Base-by-base conservation (phyloP, 2,113 vertebrate genomes). In the Grammomys dolichurus region DNA sequence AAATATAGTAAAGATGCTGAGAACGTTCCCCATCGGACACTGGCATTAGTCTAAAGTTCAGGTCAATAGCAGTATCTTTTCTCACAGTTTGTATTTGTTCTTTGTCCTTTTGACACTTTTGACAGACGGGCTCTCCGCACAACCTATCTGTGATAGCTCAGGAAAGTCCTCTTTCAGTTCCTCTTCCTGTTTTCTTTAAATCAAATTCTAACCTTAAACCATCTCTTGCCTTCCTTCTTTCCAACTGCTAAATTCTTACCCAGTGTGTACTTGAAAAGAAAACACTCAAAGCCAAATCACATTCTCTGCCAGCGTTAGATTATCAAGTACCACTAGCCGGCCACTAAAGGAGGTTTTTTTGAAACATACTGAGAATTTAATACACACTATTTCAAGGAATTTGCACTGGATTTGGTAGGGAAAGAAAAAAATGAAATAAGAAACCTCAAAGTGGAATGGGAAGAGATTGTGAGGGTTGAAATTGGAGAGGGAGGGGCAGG, bases 301-400 rank as follows among this genome's bases (percentile, higher is more conserved):
- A 14, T 69, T 94, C 36, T 87, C n/a, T 90, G 26, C 56, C 46
- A 72, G 28, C 72, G 31, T 13, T 48, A 13, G 14, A 72, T 51
- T 65, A 7, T 48, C 75, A 51, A 85, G 54, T 86, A 72, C 24
- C 86, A 33, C 19, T 73, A 10, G n/a, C 65, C 43, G 78, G 17
- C 43, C 12, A 14, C 19, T 40, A n/a, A 77, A 60, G 26, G 43
- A 40, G 22, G 77, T 10, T 77, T 31, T 77, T 31, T 31, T 36
- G 17, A 19, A 70, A 58, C 54, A 0, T 17, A 26, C 20, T 46
- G 81, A 69, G 31, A 76, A 28, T 90, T 95, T 96, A 84, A 78
- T 9, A 26, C 19, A 82, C 75, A 90, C 58, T 77, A 70, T 78
- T 46, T 76, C 77, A 89, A 78, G 80, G 87, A 90, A 72, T 80